Evolutionary conservation across 2,113 vertebrate genomes (phyloP).

Genomic region (Seriola quinqueradiata): DNA sequence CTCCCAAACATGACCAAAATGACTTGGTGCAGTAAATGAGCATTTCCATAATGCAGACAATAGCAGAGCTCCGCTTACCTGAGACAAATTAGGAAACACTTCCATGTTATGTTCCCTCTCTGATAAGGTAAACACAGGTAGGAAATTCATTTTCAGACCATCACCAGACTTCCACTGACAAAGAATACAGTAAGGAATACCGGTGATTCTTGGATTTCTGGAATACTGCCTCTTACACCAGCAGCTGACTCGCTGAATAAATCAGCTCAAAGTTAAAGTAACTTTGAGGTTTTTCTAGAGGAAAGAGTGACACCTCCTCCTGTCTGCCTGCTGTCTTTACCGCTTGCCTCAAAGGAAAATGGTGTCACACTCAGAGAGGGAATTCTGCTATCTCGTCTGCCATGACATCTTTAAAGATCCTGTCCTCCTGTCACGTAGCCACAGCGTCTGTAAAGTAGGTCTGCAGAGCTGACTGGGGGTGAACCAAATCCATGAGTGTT

Average conservation of each 20-base stretch:
- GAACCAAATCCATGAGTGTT: slow-evolving; percentile 24
- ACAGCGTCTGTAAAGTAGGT: slow-evolving; percentile 39
- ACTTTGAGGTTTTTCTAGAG: neutral
- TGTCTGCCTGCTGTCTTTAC: too few species aligned
- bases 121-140: neutral
- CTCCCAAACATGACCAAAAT: neutral
- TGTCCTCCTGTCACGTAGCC: slow-evolving; percentile 7
- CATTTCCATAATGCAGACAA: neutral
- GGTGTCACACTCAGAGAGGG: too few species aligned
- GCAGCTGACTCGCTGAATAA: neutral
- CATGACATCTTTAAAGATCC: neutral
- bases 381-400: neutral
- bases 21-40: neutral
- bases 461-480: too few species aligned
- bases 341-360: too few species aligned
- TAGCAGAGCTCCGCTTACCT: slow-evolving; percentile 7
- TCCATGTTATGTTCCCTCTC: rapidly evolving
- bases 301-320: neutral
- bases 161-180: neutral
- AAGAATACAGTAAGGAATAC: neutral
- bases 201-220: neutral
- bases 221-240: neutral
- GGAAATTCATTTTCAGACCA: neutral
- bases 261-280: neutral
- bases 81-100: neutral